phyloP scores from a whole-genome alignment of 1,140 invertebrate species.

The Magallana gigas region DNA sequence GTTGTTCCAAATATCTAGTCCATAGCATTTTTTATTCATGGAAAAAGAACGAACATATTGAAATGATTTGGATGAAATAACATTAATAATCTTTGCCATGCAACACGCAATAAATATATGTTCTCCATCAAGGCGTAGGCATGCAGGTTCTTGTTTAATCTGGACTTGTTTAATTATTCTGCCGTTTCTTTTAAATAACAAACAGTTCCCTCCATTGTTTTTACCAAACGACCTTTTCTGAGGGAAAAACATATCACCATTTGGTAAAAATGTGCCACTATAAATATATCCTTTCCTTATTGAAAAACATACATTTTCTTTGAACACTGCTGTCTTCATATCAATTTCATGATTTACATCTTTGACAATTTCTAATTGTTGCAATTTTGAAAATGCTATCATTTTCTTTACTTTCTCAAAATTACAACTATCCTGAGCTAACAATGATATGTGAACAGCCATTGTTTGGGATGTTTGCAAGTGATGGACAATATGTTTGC shows the following conservation, averaged over 20 bases:
- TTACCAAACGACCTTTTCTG: background rate
- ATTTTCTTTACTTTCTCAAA: background rate
- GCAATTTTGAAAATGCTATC: background rate
- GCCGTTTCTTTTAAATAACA: background rate
- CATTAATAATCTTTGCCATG: background rate
- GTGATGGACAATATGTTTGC: too few species aligned
- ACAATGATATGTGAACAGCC: too few species aligned
- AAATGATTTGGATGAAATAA: background rate
- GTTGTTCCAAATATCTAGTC: background rate
- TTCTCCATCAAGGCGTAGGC: background rate
- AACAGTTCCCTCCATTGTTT: background rate
- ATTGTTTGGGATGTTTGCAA: too few species aligned
- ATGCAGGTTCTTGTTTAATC: background rate
- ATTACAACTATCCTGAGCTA: too few species aligned
- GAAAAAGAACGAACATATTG: background rate
- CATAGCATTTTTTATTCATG: background rate
- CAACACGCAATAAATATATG: background rate
- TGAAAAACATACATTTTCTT: background rate
- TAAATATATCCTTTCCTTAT: background rate
- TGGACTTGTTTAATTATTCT: background rate
- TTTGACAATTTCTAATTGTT: background rate
- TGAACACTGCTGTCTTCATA: background rate
- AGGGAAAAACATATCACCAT: background rate
- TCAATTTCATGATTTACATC: background rate
- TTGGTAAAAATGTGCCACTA: background rate